Evolutionary conservation across 2,113 vertebrate species (phyloP).

Genomic region (Tenrec ecaudatus): DNA sequence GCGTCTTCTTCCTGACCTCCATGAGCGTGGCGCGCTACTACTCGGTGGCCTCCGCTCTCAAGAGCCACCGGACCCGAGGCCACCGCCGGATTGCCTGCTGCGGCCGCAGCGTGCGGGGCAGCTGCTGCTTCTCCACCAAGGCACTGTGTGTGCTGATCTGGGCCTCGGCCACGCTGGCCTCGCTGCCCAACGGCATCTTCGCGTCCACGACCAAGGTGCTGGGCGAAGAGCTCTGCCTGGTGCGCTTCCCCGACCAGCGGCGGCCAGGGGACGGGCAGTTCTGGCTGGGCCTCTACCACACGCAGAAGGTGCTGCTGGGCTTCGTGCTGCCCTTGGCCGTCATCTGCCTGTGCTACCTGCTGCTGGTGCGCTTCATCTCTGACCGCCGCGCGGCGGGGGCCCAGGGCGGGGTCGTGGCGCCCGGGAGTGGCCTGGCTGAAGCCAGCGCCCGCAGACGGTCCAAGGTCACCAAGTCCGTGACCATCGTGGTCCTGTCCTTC

Average conservation of each 20-base stretch:
- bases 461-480: constrained; percentile 96
- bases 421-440: constrained; percentile 16
- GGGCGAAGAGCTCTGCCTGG: constrained; percentile 93
- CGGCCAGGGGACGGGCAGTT: constrained; percentile 90
- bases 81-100: constrained; percentile 73
- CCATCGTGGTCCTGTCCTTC: constrained; percentile 95
- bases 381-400: constrained; percentile 87
- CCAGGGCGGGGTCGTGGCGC: constrained; percentile 58
- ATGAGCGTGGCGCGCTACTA: constrained; percentile 96
- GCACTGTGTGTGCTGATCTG: constrained; percentile 91
- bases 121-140: constrained; percentile 87
- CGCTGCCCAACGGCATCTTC: constrained; percentile 94
- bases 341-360: constrained; percentile 93
- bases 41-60: constrained; percentile 93
- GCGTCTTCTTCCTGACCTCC: constrained; percentile 98
- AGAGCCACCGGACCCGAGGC: constrained; percentile 84
- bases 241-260: constrained; percentile 91
- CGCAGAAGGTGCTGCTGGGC: constrained; percentile 95
- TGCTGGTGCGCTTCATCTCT: constrained; percentile 93
- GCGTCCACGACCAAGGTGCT: constrained; percentile 93
- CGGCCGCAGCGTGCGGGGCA: constrained; percentile 53
- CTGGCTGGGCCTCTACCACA: constrained; percentile 95
- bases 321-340: constrained; percentile 92
- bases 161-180: constrained; percentile 90
- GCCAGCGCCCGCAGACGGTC: constrained; percentile 92